Percentiles rank a stretch among this genome's conserved stretches.
These are phyloP conservation scores for Argyrosomus regius DNA, from an alignment of 2,797 vertebrate genomes.

Conservation along the genomic window DNA sequence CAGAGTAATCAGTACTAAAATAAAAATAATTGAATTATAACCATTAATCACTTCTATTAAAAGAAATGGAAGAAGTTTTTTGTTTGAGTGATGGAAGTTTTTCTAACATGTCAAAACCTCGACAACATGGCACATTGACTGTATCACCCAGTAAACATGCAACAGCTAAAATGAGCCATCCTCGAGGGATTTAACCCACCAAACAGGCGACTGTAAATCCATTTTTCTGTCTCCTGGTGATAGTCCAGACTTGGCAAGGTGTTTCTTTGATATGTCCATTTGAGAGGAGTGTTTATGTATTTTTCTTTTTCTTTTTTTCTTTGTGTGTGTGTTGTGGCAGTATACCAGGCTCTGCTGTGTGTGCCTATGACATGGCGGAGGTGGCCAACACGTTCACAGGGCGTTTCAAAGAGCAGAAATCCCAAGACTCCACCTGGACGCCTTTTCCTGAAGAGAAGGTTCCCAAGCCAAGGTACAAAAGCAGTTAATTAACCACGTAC, in stretches of 20 bases:
- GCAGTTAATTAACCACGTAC: constrained; percentile 43
- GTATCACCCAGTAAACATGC: constrained; percentile 22
- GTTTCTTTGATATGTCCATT: constrained; percentile 65
- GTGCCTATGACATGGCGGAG: constrained; percentile 97
- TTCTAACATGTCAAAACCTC: not conserved
- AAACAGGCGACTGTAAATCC: constrained; percentile 44
- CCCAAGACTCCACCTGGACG: constrained; percentile 98
- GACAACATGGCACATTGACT: constrained; percentile 15
- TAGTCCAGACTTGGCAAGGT: constrained; percentile 62
- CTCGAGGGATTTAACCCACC: constrained; percentile 28
- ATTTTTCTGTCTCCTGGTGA: constrained; percentile 53
- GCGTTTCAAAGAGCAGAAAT: constrained; percentile 99
- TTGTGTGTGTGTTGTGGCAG: constrained; percentile 82
- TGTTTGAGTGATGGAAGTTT: not conserved
- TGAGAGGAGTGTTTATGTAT: constrained; percentile 68
- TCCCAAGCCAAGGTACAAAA: constrained; percentile 93
- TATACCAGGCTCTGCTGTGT: constrained; percentile 98
- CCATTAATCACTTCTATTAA: not conserved
- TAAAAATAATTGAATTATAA: not conserved
- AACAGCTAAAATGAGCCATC: constrained; percentile 39
- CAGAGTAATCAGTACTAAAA: not conserved
- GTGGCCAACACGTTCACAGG: constrained; percentile 95
- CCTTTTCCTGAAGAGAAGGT: constrained; percentile 96
- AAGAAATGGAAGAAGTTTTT: not conserved
- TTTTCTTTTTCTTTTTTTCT: constrained; percentile 49